phyloP scores from a whole-genome alignment of 1,140 invertebrate species.

The Telenomus remus region DNA sequence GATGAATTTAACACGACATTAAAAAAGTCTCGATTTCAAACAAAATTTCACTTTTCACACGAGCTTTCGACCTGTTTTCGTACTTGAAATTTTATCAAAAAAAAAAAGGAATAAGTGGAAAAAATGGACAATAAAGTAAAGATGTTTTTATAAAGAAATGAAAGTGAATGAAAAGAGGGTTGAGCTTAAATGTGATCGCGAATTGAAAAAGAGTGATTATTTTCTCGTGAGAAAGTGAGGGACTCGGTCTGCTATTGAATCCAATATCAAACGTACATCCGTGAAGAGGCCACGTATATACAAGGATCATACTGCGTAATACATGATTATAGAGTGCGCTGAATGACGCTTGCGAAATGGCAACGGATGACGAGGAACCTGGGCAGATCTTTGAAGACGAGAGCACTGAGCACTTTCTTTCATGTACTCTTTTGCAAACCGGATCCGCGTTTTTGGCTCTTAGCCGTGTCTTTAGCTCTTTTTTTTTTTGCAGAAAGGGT shows the following conservation, averaged over 20 bases:
- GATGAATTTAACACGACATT: too few relatives aligned
- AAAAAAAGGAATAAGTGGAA: too few relatives aligned
- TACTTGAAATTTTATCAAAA: too few relatives aligned
- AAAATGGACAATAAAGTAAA: too few relatives aligned
- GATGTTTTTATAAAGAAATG: too few relatives aligned
- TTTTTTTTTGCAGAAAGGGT: slow-evolving; percentile 46
- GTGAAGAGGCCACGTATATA: slow-evolving; percentile 11
- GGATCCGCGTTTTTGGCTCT: slow-evolving; percentile 47
- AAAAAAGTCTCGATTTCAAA: too few relatives aligned
- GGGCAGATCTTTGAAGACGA: slow-evolving; percentile 46
- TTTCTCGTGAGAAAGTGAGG: slow-evolving; percentile 7
- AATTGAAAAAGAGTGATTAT: too few relatives aligned
- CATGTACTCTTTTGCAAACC: slow-evolving; percentile 48
- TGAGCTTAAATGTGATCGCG: too few relatives aligned
- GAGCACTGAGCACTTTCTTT: slow-evolving; percentile 47
- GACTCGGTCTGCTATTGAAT: slow-evolving; percentile 7
- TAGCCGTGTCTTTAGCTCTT: slow-evolving; percentile 41
- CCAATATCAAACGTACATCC: slow-evolving; percentile 28
- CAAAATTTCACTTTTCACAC: too few relatives aligned
- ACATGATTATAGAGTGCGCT: slow-evolving; percentile 47
- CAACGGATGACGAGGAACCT: slow-evolving; percentile 27
- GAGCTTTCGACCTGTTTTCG: too few relatives aligned
- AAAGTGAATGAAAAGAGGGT: too few relatives aligned
- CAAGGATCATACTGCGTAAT: slow-evolving; percentile 39
- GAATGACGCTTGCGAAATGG: slow-evolving; percentile 53